Conservation (phyloP, 2,888 invertebrate species). For the Tetramorium bicarinatum region DNA sequence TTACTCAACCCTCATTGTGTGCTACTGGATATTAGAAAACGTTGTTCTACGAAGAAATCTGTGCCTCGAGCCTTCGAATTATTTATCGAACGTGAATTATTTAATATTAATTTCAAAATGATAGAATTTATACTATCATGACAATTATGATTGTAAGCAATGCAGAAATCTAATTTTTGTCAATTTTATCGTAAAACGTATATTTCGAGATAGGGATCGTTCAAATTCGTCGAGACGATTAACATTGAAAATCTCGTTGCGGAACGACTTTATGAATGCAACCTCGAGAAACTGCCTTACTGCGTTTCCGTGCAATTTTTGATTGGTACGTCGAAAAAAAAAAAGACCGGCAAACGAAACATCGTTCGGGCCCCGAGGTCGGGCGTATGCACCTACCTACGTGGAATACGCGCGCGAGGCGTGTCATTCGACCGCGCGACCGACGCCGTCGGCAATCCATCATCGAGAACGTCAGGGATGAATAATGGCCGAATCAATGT, state of each 20-base stretch:
- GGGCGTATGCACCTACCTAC: constrained; percentile 13
- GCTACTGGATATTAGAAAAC: neutral
- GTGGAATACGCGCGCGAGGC: constrained; percentile 60
- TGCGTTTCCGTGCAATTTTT: constrained; percentile 60
- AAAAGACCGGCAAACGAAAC: constrained; percentile 3
- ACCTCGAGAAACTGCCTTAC: neutral
- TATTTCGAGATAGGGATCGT: neutral
- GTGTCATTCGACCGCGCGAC: constrained; percentile 71
- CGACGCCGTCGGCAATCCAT: constrained; percentile 75
- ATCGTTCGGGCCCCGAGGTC: constrained; percentile 1
- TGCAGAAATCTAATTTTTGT: neutral
- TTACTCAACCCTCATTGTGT: neutral
- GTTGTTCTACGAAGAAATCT: neutral
- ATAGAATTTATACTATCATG: neutral
- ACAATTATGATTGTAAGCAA: neutral
- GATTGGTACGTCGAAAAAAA: constrained; percentile 55
- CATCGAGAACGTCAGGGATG: constrained; percentile 75
- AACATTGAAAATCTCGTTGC: neutral
- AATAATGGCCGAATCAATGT: constrained; percentile 78
- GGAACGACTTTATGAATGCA: neutral
- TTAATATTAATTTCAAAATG: neutral
- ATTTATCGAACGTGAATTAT: neutral
- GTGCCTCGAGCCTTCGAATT: neutral
- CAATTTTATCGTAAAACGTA: neutral
- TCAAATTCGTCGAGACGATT: neutral